These are phyloP conservation scores for Archocentrus centrarchus DNA, from an alignment of 2,113 vertebrate species.

Conservation along the genomic window DNA sequence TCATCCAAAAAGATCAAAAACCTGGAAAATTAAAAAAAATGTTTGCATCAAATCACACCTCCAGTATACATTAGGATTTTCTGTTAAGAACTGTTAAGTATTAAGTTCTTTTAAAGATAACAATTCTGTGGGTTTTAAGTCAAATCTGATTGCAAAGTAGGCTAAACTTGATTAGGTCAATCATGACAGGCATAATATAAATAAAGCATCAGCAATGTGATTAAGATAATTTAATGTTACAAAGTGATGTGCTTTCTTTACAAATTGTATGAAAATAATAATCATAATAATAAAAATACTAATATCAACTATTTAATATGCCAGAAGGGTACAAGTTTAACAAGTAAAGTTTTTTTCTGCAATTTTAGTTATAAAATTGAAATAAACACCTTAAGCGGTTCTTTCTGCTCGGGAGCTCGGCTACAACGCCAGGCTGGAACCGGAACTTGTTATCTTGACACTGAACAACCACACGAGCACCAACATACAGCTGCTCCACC, in stretches of 20 bases:
- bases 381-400: constrained; percentile 87
- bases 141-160: not conserved
- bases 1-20: constrained; percentile 95
- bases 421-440: constrained; percentile 87
- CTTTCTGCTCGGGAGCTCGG: constrained; percentile 90
- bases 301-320: not conserved
- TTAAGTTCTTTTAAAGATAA: not conserved
- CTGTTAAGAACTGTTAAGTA: not conserved
- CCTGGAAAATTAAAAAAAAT: constrained; percentile 73
- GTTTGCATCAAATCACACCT: not conserved
- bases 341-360: not conserved
- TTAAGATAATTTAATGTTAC: not conserved
- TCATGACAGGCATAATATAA: not conserved
- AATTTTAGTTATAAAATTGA: not conserved
- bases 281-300: too few species aligned
- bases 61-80: not conserved
- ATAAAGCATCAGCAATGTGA: not conserved
- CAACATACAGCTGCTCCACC: constrained; percentile 85
- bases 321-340: not conserved
- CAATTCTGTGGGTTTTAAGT: not conserved
- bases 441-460: constrained; percentile 85
- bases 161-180: not conserved
- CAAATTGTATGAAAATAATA: not conserved
- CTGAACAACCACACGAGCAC: constrained; percentile 89
- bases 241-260: not conserved